A percentile compares a stretch with the other conserved stretches of the same genome.
These are phyloP conservation scores for Lasiurus borealis DNA, from an alignment of 2,113 vertebrate species.

Conservation along the genomic window DNA sequence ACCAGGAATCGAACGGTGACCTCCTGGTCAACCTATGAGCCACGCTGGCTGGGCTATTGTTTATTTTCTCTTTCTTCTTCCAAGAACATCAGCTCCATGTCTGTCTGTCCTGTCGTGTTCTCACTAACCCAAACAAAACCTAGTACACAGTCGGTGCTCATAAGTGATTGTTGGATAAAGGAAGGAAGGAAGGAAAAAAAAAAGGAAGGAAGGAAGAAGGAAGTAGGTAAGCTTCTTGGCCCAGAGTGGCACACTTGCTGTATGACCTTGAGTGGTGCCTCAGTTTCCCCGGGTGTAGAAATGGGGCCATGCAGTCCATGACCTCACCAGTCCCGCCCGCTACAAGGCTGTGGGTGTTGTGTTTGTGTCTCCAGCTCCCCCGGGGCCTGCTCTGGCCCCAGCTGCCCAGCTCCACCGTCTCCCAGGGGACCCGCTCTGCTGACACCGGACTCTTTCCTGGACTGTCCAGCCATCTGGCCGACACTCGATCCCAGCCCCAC, in stretches of 20 bases:
- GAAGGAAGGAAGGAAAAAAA: rapidly evolving
- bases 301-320: neutral
- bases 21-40: no score
- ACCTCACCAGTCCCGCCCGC: neutral
- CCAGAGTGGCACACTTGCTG: neutral
- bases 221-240: neutral
- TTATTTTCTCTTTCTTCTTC: neutral
- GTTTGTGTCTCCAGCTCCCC: conserved; percentile 33
- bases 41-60: no score
- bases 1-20: no score
- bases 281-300: neutral
- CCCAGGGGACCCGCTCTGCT: conserved; percentile 17
- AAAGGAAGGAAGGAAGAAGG: no score
- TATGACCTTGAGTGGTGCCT: neutral
- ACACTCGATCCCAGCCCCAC: conserved; percentile 67
- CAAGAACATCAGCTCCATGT: neutral
- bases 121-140: neutral
- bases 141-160: neutral
- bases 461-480: conserved; percentile 13
- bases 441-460: conserved; percentile 66
- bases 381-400: neutral
- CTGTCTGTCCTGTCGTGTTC: neutral
- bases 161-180: neutral
- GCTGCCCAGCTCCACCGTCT: neutral
- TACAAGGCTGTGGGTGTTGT: neutral